Evolutionary conservation across 2,888 invertebrate genomes (phyloP).

Genomic region (Zygaena filipendulae): DNA sequence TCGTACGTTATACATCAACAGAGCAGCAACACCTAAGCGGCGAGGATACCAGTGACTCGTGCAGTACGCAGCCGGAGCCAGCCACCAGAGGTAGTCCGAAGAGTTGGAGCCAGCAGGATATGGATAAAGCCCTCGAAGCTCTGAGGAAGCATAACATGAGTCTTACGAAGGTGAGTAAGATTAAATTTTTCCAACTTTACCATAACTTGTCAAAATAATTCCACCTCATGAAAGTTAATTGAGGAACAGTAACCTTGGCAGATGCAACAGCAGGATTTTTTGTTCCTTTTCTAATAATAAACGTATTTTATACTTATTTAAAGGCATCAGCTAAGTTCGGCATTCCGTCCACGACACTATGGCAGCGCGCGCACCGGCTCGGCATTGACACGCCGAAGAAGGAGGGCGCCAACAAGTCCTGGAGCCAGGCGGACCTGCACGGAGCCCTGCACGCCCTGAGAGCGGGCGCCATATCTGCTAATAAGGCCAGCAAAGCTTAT

Average conservation of each 20-base stretch:
- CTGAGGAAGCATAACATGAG: slow-evolving; percentile 89
- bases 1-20: no score
- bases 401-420: slow-evolving; percentile 87
- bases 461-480: slow-evolving; percentile 88
- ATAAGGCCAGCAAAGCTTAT: slow-evolving; percentile 91
- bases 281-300: no score
- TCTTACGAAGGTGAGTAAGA: slow-evolving; percentile 79
- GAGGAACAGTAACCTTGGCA: no score
- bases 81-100: slow-evolving; percentile 71
- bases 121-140: slow-evolving; percentile 89
- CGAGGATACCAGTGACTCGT: slow-evolving; percentile 52
- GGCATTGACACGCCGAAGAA: slow-evolving; percentile 94
- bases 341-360: slow-evolving; percentile 90
- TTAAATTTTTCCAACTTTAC: not conserved
- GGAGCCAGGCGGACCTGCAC: slow-evolving; percentile 87
- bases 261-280: no score
- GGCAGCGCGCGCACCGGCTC: slow-evolving; percentile 90
- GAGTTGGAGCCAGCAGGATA: slow-evolving; percentile 90
- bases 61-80: slow-evolving; percentile 26
- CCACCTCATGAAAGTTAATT: no score
- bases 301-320: no score
- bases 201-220: no score
- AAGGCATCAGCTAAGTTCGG: slow-evolving; percentile 86
- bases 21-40: slow-evolving; percentile 41
- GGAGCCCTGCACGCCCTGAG: slow-evolving; percentile 84